A percentile compares a stretch with the other conserved stretches of the same genome.
phyloP scores from a whole-genome alignment of 2,888 invertebrate species.

The Rapana venosa region DNA sequence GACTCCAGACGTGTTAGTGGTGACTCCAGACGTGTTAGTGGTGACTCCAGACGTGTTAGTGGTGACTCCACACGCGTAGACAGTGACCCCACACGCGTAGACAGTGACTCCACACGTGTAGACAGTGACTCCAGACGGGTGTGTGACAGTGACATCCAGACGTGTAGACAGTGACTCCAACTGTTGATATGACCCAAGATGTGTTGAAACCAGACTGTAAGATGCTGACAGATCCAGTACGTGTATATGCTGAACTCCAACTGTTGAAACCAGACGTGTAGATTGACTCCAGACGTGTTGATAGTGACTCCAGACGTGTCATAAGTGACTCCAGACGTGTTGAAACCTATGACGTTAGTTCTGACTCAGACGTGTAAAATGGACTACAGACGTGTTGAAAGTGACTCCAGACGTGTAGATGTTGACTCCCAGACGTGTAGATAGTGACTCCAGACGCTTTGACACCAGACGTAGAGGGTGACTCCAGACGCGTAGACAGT shows the following conservation, averaged over 20 bases:
- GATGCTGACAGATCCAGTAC: too few relatives aligned
- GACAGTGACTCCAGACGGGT: neutral
- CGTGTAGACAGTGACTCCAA: neutral
- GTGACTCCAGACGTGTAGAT: neutral
- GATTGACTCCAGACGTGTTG: too few relatives aligned
- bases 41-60: neutral
- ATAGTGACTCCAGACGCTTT: neutral
- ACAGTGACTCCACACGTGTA: neutral
- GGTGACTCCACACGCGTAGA: too few relatives aligned
- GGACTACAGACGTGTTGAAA: neutral
- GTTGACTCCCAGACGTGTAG: conserved; percentile 17
- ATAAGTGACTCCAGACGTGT: too few relatives aligned
- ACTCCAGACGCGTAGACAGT: neutral
- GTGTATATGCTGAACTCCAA: too few relatives aligned
- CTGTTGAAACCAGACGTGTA: too few relatives aligned
- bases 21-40: conserved; percentile 7
- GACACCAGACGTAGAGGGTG: neutral
- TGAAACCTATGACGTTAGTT: neutral
- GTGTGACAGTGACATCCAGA: neutral
- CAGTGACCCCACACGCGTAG: neutral
- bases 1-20: neutral
- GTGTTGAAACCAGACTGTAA: too few relatives aligned
- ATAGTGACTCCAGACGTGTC: too few relatives aligned
- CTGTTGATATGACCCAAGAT: neutral
- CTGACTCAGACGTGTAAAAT: neutral